Base-by-base conservation (phyloP, 2,113 vertebrate species). In the Phrynocephalus versicolor region DNA sequence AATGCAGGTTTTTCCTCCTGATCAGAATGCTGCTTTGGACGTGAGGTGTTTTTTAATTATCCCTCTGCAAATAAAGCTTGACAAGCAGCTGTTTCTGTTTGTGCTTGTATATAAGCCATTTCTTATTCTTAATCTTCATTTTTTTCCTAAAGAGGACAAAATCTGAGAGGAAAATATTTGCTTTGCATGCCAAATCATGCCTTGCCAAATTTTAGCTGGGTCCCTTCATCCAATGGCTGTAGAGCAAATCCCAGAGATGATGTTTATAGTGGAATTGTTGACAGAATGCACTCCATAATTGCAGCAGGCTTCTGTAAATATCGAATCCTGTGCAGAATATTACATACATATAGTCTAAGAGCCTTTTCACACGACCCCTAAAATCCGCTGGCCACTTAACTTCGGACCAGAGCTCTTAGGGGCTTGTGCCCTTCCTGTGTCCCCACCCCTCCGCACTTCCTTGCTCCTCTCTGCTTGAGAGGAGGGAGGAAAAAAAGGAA, bases 201-300 rank as follows among this genome's bases (percentile, higher is more conserved):
- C 79, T 87, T 70, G 21, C 75, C 85, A 93, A 69, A 87, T 84
- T 89, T 72, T 90, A 12, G 80, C 85, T 90, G 75, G 67, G 41
- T 69, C 88, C 79, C 88, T 78, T 91, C 85, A 89, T 88, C 81
- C 70, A 84, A 77, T 84, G 82, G 76, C 41, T 87, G 18, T 51
- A 21, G 45, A 89, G 90, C 87, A 90, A 91, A 92, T 87, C 82
- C 81, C 86, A 72, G 87, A 93, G 85, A 92, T 85, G 0, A 67
- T 87, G 84, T 88, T 94, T 92, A 82, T 79, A 62, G n/a, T 89
- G 80, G 85, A 91, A 93, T 88, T 85, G 33, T 79, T 91, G 84
- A 92, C 84, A 90, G 87, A 90, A 83, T 78, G 89, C 91, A 87
- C 0, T 0, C 73, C 67, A 80, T 82, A 84, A 94, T 87, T 91